These are phyloP conservation scores for Poeciliopsis presidionis DNA, from an alignment of 2,797 vertebrate genomes.

Conservation along the genomic window DNA sequence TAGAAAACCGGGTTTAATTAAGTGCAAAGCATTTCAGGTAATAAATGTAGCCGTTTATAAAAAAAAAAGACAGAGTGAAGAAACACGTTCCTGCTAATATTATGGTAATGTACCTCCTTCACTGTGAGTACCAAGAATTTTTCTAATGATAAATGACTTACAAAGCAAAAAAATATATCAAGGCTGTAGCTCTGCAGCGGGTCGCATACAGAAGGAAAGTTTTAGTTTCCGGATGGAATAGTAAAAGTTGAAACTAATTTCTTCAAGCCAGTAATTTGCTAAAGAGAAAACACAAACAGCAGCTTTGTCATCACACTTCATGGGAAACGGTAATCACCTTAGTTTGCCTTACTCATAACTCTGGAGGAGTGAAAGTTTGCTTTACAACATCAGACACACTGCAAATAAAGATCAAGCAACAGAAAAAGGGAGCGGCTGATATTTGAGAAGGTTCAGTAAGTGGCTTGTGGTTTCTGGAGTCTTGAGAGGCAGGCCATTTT, in stretches of 20 bases:
- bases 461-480: background rate
- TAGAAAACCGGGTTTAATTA: slow-evolving; percentile 59
- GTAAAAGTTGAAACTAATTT: slow-evolving; percentile 16
- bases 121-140: slow-evolving; percentile 30
- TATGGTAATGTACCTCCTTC: slow-evolving; percentile 33
- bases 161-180: slow-evolving; percentile 41
- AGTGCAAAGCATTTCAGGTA: slow-evolving; percentile 53
- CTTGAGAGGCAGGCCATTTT: background rate
- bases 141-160: slow-evolving; percentile 37
- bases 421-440: background rate
- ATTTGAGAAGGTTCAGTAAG: background rate
- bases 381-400: slow-evolving; percentile 17
- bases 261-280: slow-evolving; percentile 15
- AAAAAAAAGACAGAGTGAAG: slow-evolving; percentile 30
- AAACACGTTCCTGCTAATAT: slow-evolving; percentile 39
- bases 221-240: slow-evolving; percentile 34
- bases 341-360: slow-evolving; percentile 2
- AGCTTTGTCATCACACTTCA: slow-evolving; percentile 10
- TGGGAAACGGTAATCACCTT: slow-evolving; percentile 1
- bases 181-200: slow-evolving; percentile 30
- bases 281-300: slow-evolving; percentile 6
- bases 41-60: slow-evolving; percentile 36
- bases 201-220: slow-evolving; percentile 12
- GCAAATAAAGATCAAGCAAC: slow-evolving; percentile 17
- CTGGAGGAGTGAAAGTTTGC: background rate